phyloP scores from a whole-genome alignment of 2,888 invertebrate genomes.

The Chloroclystis v-ata region DNA sequence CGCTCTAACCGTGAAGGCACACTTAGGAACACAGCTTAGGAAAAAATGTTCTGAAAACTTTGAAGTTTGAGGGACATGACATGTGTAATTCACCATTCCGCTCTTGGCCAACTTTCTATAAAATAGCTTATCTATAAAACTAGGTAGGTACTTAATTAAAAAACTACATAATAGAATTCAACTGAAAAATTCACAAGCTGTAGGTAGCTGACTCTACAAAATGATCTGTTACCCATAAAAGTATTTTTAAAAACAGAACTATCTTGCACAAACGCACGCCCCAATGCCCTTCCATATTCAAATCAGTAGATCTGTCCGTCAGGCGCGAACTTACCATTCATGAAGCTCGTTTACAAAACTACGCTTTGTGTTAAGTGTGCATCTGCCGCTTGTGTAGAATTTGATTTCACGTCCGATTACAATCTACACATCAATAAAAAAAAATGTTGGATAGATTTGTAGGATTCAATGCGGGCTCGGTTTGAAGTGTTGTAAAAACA shows the following conservation, averaged over 20 bases:
- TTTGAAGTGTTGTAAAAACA: background rate
- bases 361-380: constrained; percentile 56
- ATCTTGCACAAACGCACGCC: constrained; percentile 45
- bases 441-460: constrained; percentile 1
- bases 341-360: constrained; percentile 14
- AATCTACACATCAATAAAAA: too few relatives aligned
- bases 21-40: too few relatives aligned
- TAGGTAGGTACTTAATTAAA: too few relatives aligned
- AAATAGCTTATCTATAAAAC: too few relatives aligned
- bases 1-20: too few relatives aligned
- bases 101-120: too few relatives aligned
- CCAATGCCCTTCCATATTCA: constrained; percentile 70
- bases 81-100: too few relatives aligned
- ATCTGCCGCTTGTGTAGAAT: constrained; percentile 69
- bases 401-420: constrained; percentile 54
- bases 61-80: too few relatives aligned
- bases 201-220: too few relatives aligned
- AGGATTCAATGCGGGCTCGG: constrained; percentile 3
- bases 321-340: constrained; percentile 44
- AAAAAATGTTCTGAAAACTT: too few relatives aligned
- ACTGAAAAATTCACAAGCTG: too few relatives aligned
- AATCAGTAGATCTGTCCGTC: constrained; percentile 74
- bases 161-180: too few relatives aligned
- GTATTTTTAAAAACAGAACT: background rate
- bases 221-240: background rate